These are phyloP conservation scores for Mus pahari DNA, from an alignment of 2,113 vertebrate species.

Conservation along the genomic window DNA sequence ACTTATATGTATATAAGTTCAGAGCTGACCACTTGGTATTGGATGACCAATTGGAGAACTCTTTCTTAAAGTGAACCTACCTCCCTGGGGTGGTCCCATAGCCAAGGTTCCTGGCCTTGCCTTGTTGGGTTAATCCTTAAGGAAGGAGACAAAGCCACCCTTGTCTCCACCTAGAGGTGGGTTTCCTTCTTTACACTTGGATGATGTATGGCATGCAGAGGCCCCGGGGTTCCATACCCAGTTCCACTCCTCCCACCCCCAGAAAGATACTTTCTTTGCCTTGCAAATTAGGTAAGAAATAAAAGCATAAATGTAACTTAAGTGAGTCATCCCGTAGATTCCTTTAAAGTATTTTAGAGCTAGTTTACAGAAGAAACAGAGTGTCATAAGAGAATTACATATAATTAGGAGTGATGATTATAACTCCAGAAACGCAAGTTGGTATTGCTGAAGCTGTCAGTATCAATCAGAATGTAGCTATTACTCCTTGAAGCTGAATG, in stretches of 20 bases:
- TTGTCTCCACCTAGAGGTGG: neutral
- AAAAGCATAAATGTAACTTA: slow-evolving; percentile 23
- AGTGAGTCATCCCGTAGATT: slow-evolving; percentile 33
- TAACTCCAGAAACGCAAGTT: slow-evolving; percentile 23
- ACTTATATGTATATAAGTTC: neutral
- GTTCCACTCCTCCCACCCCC: too few relatives aligned
- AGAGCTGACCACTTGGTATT: neutral
- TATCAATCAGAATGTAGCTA: neutral
- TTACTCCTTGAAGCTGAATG: slow-evolving; percentile 7
- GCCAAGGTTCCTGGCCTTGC: neutral
- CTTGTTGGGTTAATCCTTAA: neutral
- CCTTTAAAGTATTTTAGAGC: slow-evolving; percentile 55
- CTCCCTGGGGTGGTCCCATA: neutral
- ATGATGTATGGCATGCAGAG: neutral
- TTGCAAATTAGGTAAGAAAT: slow-evolving; percentile 49
- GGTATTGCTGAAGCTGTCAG: slow-evolving; percentile 17
- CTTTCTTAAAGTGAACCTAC: neutral
- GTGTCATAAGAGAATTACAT: slow-evolving; percentile 43
- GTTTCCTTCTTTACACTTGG: neutral
- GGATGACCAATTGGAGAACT: too few relatives aligned
- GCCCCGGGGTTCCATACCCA: neutral
- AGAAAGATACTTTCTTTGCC: neutral
- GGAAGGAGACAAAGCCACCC: neutral
- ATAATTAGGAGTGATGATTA: slow-evolving; percentile 40
- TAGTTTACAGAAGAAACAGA: slow-evolving; percentile 10